phyloP scores from a whole-genome alignment of 1,140 invertebrate genomes.

The Aphaenogaster rudis region DNA sequence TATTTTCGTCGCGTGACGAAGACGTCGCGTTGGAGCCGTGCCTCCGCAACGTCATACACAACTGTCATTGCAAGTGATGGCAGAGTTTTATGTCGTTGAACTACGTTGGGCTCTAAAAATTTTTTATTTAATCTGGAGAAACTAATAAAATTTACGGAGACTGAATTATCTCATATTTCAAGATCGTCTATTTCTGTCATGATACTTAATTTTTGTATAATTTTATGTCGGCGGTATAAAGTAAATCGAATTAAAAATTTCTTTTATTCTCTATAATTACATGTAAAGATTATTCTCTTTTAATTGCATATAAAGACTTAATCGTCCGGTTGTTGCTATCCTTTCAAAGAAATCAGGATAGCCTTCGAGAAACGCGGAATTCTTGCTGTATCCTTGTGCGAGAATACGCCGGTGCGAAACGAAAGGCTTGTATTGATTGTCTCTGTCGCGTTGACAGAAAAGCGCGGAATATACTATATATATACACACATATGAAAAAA shows the following conservation, averaged over 20 bases:
- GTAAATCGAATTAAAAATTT: not conserved
- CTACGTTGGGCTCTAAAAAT: not conserved
- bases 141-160: not conserved
- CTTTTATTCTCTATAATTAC: too few relatives aligned
- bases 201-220: not conserved
- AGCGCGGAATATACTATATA: not conserved
- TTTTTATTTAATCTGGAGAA: not conserved
- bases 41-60: not conserved
- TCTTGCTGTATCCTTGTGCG: constrained; percentile 13
- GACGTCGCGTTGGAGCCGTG: not conserved
- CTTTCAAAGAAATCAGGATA: constrained; percentile 14
- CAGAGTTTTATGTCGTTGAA: not conserved
- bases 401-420: constrained; percentile 15
- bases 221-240: not conserved
- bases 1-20: constrained; percentile 6
- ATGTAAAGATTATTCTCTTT: not conserved
- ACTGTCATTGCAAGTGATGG: not conserved
- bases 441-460: not conserved
- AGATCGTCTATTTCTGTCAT: not conserved
- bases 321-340: not conserved
- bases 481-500: not conserved
- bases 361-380: not conserved
- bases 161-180: not conserved
- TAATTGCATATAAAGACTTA: not conserved
- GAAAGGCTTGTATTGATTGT: constrained; percentile 45